Evolutionary conservation across 1,140 invertebrate genomes (phyloP), one percentile per base, ranked within the genome.

Genomic region (Diorhabda sublineata): DNA sequence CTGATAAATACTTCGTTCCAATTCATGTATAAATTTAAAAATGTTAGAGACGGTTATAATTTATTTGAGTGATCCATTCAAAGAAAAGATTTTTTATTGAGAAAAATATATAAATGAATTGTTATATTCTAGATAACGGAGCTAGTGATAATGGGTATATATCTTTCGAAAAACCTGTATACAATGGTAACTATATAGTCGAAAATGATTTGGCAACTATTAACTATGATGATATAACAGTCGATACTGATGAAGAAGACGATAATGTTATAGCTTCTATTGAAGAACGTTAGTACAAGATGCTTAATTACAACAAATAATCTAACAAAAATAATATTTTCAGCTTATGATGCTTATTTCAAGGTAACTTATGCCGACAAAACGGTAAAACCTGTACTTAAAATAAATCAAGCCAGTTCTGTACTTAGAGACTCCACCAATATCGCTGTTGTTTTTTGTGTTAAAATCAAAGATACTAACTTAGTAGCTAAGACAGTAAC

Each of bases 291-390:
- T 44, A 66, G 64, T 58, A n/a, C 26, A 26, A 26, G 47, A 2
- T 52, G 6, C n/a, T 52, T 52, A 3, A 52, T 52, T 52, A 26
- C 26, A 26, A 26, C 26, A 26, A 26, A 26, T 26, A 26, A 26
- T 26, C 26, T 26, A 26, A 26, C 26, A 26, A 26, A 26, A 26
- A 26, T 26, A 26, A 26, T 26, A 45, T 69, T 64, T 66, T 45
- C 41, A 69, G 68, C 9, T 26, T 69, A 66, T 11, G 26, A 58
- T 8, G 26, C 43, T 5, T 47, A 66, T 45, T 69, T 69, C 59
- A 5, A 43, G 2, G 11, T 52, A 8, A 42, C 11, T 11, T 61
- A 63, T 67, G 58, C 61, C 43, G 45, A 64, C 5, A 61, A 70
- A 42, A 6, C 9, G 26, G 47, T 66, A 2, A 8, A 7, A 9